phyloP scores from a whole-genome alignment of 2,888 invertebrate genomes.

The Diarsia brunnea region DNA sequence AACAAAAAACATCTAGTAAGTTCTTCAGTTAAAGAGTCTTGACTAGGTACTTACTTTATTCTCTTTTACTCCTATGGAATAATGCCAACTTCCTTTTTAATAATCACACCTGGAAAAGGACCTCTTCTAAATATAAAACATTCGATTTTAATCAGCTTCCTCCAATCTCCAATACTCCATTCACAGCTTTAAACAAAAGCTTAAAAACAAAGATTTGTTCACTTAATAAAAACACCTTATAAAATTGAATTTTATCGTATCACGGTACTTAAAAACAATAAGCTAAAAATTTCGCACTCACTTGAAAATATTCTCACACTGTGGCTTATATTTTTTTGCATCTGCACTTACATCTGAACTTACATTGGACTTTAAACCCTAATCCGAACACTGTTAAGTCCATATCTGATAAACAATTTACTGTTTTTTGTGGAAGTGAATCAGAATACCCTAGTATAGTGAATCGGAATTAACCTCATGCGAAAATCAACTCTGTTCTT shows the following conservation, averaged over 20 bases:
- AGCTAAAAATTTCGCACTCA: constrained; percentile 60
- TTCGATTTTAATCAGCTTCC: constrained; percentile 40
- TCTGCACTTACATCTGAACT: not conserved
- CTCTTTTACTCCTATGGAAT: not conserved
- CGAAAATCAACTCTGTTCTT: not conserved
- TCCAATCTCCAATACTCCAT: constrained; percentile 11
- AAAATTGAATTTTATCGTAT: constrained; percentile 53
- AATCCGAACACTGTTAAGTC: not conserved
- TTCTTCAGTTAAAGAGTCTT: not conserved
- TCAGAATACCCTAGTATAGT: not conserved
- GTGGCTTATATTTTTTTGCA: constrained; percentile 25
- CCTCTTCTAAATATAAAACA: constrained; percentile 10
- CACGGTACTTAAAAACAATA: constrained; percentile 51
- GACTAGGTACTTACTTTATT: not conserved
- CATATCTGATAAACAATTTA: not conserved
- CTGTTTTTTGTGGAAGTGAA: constrained; percentile 2
- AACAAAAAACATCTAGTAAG: not conserved
- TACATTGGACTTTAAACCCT: constrained; percentile 31
- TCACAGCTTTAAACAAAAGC: constrained; percentile 48
- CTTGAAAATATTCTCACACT: constrained; percentile 60
- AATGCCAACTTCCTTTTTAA: not conserved
- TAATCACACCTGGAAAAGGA: not conserved
- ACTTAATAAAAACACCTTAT: constrained; percentile 60
- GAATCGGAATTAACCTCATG: not conserved
- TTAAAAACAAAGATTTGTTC: constrained; percentile 33